A percentile compares a stretch with the other conserved stretches of the same genome.
phyloP scores from a whole-genome alignment of 2,797 vertebrate genomes.

The Salmo trutta region DNA sequence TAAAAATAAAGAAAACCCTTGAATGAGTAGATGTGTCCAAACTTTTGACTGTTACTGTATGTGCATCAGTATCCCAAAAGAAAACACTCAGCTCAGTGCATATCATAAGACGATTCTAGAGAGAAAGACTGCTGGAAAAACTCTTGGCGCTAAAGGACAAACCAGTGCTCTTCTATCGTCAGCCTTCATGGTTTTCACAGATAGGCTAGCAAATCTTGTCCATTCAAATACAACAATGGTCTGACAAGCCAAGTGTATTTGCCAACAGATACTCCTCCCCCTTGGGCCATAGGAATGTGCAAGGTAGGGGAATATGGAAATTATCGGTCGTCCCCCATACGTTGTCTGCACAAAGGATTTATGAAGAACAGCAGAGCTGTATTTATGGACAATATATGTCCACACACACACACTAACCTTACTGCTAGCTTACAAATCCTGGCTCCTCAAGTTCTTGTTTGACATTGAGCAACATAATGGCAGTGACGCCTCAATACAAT shows the following conservation, averaged over 20 bases:
- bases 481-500: not conserved
- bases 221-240: constrained; percentile 41
- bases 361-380: constrained; percentile 54
- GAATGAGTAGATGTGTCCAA: no score
- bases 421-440: constrained; percentile 27
- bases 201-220: constrained; percentile 26
- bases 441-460: constrained; percentile 17
- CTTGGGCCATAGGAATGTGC: constrained; percentile 59
- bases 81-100: not conserved
- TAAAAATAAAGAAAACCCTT: no score
- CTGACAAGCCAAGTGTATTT: constrained; percentile 41
- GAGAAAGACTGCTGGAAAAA: not conserved
- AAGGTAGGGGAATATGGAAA: constrained; percentile 64
- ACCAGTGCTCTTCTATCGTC: not conserved
- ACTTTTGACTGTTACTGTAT: not conserved
- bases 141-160: not conserved
- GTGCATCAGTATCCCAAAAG: not conserved
- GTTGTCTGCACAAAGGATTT: constrained; percentile 58
- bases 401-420: constrained; percentile 34
- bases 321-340: constrained; percentile 51
- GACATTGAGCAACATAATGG: constrained; percentile 13
- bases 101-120: not conserved
- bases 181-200: constrained; percentile 22
- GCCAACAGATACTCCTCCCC: constrained; percentile 49
- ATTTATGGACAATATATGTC: constrained; percentile 60